Evolutionary conservation across 2,797 vertebrate species (phyloP).

Genomic region (Chanos chanos): DNA sequence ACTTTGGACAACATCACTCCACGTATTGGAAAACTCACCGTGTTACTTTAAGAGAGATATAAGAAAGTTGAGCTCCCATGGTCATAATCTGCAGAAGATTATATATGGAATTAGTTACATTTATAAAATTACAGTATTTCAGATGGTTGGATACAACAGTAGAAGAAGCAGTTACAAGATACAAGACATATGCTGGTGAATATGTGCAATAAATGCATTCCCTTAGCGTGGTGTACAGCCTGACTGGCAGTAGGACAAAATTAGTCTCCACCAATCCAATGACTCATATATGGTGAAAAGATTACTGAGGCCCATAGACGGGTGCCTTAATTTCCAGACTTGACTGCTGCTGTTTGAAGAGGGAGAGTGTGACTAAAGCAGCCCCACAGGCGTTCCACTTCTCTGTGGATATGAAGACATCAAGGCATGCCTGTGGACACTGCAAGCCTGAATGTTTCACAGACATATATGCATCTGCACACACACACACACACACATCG

Average conservation of each 20-base stretch:
- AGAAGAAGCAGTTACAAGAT: too few relatives aligned
- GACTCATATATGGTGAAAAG: slow-evolving; percentile 38
- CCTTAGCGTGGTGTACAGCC: slow-evolving; percentile 17
- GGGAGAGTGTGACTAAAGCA: slow-evolving; percentile 40
- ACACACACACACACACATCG: too few relatives aligned
- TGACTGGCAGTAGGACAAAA: slow-evolving; percentile 19
- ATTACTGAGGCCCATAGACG: slow-evolving; percentile 21
- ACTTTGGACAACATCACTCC: too few relatives aligned
- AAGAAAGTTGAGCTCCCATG: too few relatives aligned
- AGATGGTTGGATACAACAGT: too few relatives aligned
- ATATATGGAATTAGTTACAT: too few relatives aligned
- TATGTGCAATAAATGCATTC: slow-evolving; percentile 36
- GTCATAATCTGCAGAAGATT: too few relatives aligned
- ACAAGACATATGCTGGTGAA: slow-evolving; percentile 10
- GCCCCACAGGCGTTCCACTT: slow-evolving; percentile 3
- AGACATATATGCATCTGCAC: too few relatives aligned
- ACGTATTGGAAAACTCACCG: too few relatives aligned
- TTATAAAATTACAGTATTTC: too few relatives aligned
- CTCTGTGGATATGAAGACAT: slow-evolving; percentile 7
- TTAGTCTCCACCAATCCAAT: slow-evolving; percentile 35
- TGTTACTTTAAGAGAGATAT: too few relatives aligned
- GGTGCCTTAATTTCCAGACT: slow-evolving; percentile 42
- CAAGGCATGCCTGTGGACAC: slow-evolving; percentile 8
- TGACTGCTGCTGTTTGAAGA: slow-evolving; percentile 33
- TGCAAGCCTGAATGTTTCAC: neutral